phyloP scores from a whole-genome alignment of 2,113 vertebrate species.

The Engystomops pustulosus region DNA sequence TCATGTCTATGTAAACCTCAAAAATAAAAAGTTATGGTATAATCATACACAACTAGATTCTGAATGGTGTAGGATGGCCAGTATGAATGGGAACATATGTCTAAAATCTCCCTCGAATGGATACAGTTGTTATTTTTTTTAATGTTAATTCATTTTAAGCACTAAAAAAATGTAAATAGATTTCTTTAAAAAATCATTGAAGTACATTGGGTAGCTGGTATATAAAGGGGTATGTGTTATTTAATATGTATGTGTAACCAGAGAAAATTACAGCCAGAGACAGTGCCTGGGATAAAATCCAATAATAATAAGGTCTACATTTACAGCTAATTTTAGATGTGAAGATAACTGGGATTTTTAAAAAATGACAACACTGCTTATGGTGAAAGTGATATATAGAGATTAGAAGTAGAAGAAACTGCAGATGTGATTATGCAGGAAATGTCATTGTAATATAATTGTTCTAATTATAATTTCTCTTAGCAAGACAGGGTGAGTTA shows the following conservation, averaged over 20 bases:
- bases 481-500: conserved; percentile 41
- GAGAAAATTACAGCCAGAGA: conserved; percentile 14
- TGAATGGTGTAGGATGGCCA: no score
- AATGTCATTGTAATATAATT: conserved; percentile 59
- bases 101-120: no score
- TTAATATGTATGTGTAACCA: conserved; percentile 16
- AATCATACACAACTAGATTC: no score
- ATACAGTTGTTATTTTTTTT: no score
- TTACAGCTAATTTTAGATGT: conserved; percentile 71
- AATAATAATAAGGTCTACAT: conserved; percentile 67
- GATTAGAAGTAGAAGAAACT: conserved; percentile 65
- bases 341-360: conserved; percentile 70
- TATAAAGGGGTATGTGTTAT: conserved; percentile 11
- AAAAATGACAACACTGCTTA: conserved; percentile 68
- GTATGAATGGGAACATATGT: no score
- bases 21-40: no score
- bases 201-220: neutral
- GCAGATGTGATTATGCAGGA: conserved; percentile 65
- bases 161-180: no score
- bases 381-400: conserved; percentile 67
- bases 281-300: conserved; percentile 61
- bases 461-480: conserved; percentile 56
- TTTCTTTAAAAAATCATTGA: no score
- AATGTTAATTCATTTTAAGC: no score
- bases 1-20: no score